Conservation (phyloP, 2,888 invertebrate genomes). For the Agrotis puta region DNA sequence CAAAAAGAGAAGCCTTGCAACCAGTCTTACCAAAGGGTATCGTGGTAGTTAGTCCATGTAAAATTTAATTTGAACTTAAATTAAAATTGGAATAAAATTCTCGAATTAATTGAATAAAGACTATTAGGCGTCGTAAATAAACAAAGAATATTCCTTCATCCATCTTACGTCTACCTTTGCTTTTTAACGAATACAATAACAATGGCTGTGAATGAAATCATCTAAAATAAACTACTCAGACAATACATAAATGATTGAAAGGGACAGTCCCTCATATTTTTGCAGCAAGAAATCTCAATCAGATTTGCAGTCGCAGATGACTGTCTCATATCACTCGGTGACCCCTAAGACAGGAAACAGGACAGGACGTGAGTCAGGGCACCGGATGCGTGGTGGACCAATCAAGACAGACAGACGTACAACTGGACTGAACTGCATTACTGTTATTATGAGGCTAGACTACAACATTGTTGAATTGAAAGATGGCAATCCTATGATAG, state of each 20-base stretch:
- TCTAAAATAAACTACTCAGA: background rate
- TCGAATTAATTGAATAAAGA: background rate
- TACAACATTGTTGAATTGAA: background rate
- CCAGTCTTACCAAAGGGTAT: background rate
- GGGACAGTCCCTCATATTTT: background rate
- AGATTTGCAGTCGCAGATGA: conserved; percentile 12
- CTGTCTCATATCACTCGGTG: conserved; percentile 12
- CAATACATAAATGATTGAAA: background rate
- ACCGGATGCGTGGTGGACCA: conserved; percentile 41
- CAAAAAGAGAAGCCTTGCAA: background rate
- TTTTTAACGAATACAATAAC: background rate
- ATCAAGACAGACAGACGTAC: conserved; percentile 34
- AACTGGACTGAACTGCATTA: conserved; percentile 37
- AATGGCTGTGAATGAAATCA: background rate
- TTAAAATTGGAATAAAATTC: too few relatives aligned
- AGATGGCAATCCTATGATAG: background rate
- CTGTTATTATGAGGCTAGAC: background rate
- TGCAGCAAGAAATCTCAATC: conserved; percentile 22
- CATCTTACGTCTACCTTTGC: background rate
- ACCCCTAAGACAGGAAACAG: conserved; percentile 47
- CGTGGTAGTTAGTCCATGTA: background rate
- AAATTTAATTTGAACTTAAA: background rate
- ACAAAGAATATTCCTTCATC: too few relatives aligned
- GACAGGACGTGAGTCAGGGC: conserved; percentile 53
- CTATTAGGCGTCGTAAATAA: too few relatives aligned